A percentile compares a stretch with the other conserved stretches of the same genome.
Conservation (phyloP, 2,888 invertebrate species). For the Ochropleura leucogaster region DNA sequence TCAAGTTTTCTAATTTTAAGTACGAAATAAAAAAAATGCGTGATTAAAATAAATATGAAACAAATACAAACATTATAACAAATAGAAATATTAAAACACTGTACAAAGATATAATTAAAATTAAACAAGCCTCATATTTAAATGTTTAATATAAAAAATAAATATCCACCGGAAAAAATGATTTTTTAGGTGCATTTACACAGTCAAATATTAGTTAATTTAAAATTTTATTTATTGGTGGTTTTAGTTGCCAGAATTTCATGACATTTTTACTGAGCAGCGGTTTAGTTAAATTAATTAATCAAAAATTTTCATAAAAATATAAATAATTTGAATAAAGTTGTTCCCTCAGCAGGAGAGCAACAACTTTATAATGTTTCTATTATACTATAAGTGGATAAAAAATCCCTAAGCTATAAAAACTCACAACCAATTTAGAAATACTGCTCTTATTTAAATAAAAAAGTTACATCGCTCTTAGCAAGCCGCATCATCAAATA, state of each 20-base stretch:
- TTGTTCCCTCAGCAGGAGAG: background rate
- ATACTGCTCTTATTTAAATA: background rate
- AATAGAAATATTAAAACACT: background rate
- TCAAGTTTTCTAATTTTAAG: background rate
- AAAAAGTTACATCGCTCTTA: background rate
- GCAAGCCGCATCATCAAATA: background rate
- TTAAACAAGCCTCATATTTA: background rate
- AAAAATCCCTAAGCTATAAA: background rate
- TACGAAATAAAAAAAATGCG: conserved; percentile 5
- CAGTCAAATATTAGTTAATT: background rate
- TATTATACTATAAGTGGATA: background rate
- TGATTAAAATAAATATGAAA: background rate
- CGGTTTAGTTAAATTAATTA: background rate
- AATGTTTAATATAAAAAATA: background rate
- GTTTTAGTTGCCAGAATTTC: too few relatives aligned
- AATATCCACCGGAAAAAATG: too few relatives aligned
- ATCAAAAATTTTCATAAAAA: background rate
- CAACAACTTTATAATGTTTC: too few relatives aligned
- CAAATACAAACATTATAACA: too few relatives aligned
- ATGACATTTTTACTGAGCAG: too few relatives aligned
- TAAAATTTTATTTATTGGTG: too few relatives aligned
- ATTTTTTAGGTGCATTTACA: background rate
- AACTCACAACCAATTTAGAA: background rate
- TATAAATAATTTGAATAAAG: background rate
- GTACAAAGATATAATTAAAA: background rate